phyloP scores from a whole-genome alignment of 2,797 vertebrate genomes.

The Sphenopsis melanotis region DNA sequence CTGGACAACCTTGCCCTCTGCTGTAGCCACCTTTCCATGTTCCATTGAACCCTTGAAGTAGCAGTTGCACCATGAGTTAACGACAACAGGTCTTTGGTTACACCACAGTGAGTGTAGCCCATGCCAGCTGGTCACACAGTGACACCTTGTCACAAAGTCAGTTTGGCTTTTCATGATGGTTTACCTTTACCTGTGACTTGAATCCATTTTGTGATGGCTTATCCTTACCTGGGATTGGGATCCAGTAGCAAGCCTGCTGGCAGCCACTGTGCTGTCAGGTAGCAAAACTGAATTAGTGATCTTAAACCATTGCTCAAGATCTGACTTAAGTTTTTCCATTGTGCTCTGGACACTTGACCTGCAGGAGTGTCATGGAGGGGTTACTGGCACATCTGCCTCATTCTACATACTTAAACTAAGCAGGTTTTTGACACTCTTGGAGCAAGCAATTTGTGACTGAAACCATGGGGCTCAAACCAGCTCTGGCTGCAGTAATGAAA shows the following conservation, averaged over 20 bases:
- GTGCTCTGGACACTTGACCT: conserved; percentile 45
- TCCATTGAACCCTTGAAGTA: conserved; percentile 17
- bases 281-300: conserved; percentile 9
- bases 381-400: conserved; percentile 47
- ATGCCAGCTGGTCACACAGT: conserved; percentile 7
- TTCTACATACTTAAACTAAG: conserved; percentile 43
- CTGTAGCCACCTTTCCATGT: not conserved
- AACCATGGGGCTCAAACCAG: conserved; percentile 39
- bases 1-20: conserved; percentile 39
- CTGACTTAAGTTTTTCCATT: not conserved
- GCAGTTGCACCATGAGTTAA: not conserved
- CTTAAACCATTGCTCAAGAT: conserved; percentile 47
- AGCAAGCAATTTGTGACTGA: conserved; percentile 59
- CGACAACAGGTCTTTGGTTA: conserved; percentile 30
- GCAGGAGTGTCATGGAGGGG: conserved; percentile 48
- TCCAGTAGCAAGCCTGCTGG: conserved; percentile 15
- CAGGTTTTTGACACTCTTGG: conserved; percentile 60
- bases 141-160: conserved; percentile 32
- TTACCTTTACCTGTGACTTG: not conserved
- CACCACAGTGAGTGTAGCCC: conserved; percentile 20
- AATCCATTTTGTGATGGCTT: conserved; percentile 16
- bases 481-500: conserved; percentile 62
- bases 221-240: not conserved
- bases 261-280: conserved; percentile 6
- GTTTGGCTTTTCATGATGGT: conserved; percentile 24